phyloP scores from a whole-genome alignment of 2,888 invertebrate genomes.

The Gandaritis pyraliata region DNA sequence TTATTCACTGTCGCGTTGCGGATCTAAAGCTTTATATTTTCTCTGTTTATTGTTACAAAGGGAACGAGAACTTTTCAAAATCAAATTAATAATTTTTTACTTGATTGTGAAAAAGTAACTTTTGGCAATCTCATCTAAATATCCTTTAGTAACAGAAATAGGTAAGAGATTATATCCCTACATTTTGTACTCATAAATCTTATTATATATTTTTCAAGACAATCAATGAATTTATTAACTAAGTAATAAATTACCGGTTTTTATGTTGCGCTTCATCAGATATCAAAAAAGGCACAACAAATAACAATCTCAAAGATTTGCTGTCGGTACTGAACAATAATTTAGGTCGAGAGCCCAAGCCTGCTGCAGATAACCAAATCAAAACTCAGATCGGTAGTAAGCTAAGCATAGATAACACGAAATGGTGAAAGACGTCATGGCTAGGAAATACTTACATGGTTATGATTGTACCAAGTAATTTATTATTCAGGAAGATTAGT shows the following conservation, averaged over 20 bases:
- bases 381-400: constrained; percentile 8
- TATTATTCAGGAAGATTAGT: constrained; percentile 55
- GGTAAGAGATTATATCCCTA: no score
- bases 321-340: constrained; percentile 3
- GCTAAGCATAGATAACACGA: constrained; percentile 6
- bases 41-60: constrained; percentile 23
- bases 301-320: background rate
- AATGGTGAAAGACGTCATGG: constrained; percentile 35
- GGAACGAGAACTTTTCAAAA: no score
- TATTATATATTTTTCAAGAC: no score
- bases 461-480: constrained; percentile 36
- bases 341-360: constrained; percentile 15
- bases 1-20: constrained; percentile 37
- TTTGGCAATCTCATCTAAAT: background rate
- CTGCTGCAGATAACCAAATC: constrained; percentile 13
- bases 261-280: no score
- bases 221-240: no score
- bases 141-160: no score
- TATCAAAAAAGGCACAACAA: background rate
- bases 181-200: no score
- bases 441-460: constrained; percentile 43
- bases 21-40: constrained; percentile 26
- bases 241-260: no score
- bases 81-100: constrained; percentile 1
- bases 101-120: constrained; percentile 7